Percentiles rank a stretch among this genome's conserved stretches.
phyloP scores from a whole-genome alignment of 2,888 invertebrate genomes.

The Invenusta paracnida region DNA sequence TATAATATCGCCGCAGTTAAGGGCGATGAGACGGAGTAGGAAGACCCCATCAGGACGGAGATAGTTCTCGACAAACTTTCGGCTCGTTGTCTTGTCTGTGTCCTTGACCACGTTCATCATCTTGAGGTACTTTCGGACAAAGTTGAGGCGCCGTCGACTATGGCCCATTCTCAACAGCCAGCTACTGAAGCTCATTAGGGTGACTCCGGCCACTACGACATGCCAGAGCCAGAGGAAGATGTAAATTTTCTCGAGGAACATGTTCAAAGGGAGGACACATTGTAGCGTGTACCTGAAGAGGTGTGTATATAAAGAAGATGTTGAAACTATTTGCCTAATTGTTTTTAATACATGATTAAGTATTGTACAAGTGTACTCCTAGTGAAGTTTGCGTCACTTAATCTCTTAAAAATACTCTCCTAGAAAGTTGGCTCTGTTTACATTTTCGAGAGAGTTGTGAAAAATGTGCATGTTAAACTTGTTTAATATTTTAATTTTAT shows the following conservation, averaged over 20 bases:
- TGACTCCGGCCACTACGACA: constrained; percentile 54
- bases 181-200: constrained; percentile 52
- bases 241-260: too few species aligned
- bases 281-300: constrained; percentile 43
- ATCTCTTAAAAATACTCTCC: too few species aligned
- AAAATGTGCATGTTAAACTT: too few species aligned
- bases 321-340: too few species aligned
- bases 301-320: too few species aligned
- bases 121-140: constrained; percentile 32
- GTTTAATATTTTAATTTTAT: too few species aligned
- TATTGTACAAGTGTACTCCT: too few species aligned
- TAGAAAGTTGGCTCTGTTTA: too few species aligned
- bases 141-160: neutral
- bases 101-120: constrained; percentile 24
- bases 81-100: too few species aligned
- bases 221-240: constrained; percentile 60
- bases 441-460: too few species aligned
- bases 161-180: constrained; percentile 49
- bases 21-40: neutral
- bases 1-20: constrained; percentile 27
- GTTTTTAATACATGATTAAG: too few species aligned
- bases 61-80: constrained; percentile 34
- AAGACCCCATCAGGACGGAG: constrained; percentile 22
- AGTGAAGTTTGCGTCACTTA: too few species aligned
- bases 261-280: constrained; percentile 43